Base-by-base conservation (phyloP, 2,797 vertebrate species). In the Sternarchorhynchus goeldii region DNA sequence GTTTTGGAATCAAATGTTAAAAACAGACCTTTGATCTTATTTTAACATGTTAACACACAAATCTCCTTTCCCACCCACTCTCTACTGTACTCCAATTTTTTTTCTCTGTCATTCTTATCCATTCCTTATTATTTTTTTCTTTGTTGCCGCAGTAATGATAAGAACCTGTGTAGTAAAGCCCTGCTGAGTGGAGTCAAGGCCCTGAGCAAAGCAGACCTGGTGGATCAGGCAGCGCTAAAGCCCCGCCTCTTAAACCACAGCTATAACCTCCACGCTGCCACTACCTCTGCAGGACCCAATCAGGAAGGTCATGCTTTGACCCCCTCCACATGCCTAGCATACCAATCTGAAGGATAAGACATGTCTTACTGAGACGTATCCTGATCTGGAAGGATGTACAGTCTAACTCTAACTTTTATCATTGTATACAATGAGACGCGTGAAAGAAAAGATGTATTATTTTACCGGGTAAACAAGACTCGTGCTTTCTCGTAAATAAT, bases 111-210 rank as follows among this genome's bases (percentile, higher is more conserved):
- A 10, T 18, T 41, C 45, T 75, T 12, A 45, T 3, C 60, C 6
- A 5, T 59, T 20, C 21, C 4, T 60, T 5, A 56, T 14, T n/a
- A 5, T 57, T 34, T 34, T 64, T 74, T 6, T 77, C 36, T 64
- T 86, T 50, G 45, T 2, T 12, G 2, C 45, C 60, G 57, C 76
- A 97, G 96, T 69, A 93, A 98, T 87, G 96, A 98, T 90, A 97
- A 96, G 91, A 98, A 98, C 88, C 89, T 98, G 50, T 96, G 95
- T 91, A 95, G 84, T 84, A 98, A 98, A 92, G 94, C 95, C 80
- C 85, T 96, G 34, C 91, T 98, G 87, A 96, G 96, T 82, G 94
- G 95, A 69, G 93, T 98, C 74, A 94, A 90, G 73, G 95, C 96
- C 29, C 82, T 94, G 80, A 95, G 92, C 87, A 96, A 96, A 88